These are phyloP conservation scores for Hirtodrosophila alboralis DNA, from an alignment of 2,888 invertebrate genomes.

Conservation along the genomic window DNA sequence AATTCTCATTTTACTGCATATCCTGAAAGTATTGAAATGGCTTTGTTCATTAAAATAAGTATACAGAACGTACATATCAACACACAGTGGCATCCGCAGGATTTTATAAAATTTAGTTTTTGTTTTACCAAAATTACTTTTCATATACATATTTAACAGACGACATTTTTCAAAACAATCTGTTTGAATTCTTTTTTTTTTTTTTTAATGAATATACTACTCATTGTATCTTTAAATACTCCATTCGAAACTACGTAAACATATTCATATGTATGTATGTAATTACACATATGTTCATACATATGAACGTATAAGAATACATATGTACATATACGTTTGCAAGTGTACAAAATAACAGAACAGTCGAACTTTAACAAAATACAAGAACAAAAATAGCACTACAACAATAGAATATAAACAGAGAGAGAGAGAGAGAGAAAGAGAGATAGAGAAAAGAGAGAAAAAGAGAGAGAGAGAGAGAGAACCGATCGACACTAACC, in stretches of 20 bases:
- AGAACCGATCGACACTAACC: conserved; percentile 11
- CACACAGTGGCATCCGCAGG: too few species aligned
- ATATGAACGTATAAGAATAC: too few species aligned
- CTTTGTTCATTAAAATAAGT: too few species aligned
- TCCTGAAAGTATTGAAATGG: conserved; percentile 13
- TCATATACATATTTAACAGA: too few species aligned
- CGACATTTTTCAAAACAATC: too few species aligned
- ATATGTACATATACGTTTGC: neutral
- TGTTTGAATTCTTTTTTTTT: too few species aligned
- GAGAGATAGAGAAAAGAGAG: neutral
- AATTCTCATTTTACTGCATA: conserved; percentile 24
- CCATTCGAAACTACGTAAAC: too few species aligned
- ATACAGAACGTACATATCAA: neutral
- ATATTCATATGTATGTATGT: too few species aligned
- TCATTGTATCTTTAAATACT: too few species aligned
- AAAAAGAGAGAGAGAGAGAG: neutral
- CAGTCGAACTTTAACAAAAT: conserved; percentile 11
- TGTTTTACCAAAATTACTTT: too few species aligned
- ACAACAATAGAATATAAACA: conserved; percentile 9
- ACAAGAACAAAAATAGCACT: conserved; percentile 7
- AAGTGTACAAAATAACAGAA: conserved; percentile 1
- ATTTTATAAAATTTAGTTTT: too few species aligned
- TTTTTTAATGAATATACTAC: too few species aligned
- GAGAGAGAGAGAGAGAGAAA: conserved; percentile 9
- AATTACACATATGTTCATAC: neutral